Base-by-base conservation (phyloP, 2,888 invertebrate species). In the Diogma glabrata region DNA sequence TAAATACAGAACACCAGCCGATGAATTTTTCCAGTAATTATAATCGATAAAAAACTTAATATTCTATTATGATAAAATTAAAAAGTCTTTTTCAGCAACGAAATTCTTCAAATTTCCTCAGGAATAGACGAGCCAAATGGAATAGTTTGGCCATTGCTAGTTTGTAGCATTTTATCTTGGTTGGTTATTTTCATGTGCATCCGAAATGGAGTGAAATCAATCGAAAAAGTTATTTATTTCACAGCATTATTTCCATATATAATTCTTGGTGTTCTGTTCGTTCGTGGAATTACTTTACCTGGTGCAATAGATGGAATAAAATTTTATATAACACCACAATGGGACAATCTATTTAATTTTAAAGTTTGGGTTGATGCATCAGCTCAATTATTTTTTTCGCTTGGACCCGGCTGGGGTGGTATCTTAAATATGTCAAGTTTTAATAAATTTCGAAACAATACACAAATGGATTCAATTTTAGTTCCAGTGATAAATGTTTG, bases 321-420 rank as follows among this genome's bases (percentile, higher is more conserved):
- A 45, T 89, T 84, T 65, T 90, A 88, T 61, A 75, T 90, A 52
- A 75, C 79, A 56, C 90, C 89, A 0, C 79, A 89, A 61, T 89
- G 91, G 81, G 68, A 75, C 30, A 82, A 84, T 60, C 72, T 92
- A 30, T 70, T 72, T 12, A 86, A 89, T 63, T 76, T 88, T 14
- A 80, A 82, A 71, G 85, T 92, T 4, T 93, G 93, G 93, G 84
- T 87, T 1, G 91, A 92, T 66, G 93, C 93, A 1, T 89, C 90
- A 0, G 82, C 89, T n/a, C 92, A 93, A 70, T 84, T 93, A 57
- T 91, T 93, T 69, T 93, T 84, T 65, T 91, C 92, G 0, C 78
- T 93, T 16, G 92, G 92, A 3, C 87, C 88, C 1, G 88, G 88
- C 6, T 87, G 87, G 83, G 89, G 89, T 38, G 87, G 87, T 7